Evolutionary conservation across 1,140 invertebrate genomes (phyloP).

Genomic region (Amphibalanus amphitrite): DNA sequence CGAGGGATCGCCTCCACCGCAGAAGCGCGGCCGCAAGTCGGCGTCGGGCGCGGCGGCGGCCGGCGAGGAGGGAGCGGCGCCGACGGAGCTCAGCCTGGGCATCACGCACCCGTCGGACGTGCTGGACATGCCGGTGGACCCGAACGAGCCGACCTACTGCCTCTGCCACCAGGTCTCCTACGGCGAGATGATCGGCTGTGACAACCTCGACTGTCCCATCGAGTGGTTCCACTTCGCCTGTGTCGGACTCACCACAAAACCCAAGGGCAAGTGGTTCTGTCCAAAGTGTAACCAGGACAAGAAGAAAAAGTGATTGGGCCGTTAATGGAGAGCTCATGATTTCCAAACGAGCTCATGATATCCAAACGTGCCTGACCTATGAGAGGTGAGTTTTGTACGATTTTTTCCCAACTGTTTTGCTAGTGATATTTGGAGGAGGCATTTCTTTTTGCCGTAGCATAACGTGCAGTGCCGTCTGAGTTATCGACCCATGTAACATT

Average conservation of each 20-base stretch:
- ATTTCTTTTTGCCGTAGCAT: no score
- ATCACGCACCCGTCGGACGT: conserved; percentile 46
- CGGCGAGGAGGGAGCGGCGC: conserved; percentile 13
- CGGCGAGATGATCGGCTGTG: conserved; percentile 99
- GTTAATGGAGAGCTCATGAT: no score
- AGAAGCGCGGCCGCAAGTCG: conserved; percentile 14
- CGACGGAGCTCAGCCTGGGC: conserved; percentile 13
- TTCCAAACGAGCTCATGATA: no score
- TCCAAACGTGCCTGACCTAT: no score
- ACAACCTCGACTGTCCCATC: conserved; percentile 86
- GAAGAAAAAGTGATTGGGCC: conserved; percentile 72
- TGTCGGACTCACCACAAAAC: conserved; percentile 86
- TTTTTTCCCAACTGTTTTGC: no score
- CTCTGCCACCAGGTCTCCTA: conserved; percentile 97
- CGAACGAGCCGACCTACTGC: conserved; percentile 98
- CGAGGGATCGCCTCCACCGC: conserved; percentile 26
- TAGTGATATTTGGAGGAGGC: no score
- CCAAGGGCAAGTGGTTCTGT: conserved; percentile 98
- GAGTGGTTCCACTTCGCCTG: conserved; percentile 99
- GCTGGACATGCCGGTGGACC: conserved; percentile 97
- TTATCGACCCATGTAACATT: no score
- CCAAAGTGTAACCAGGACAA: conserved; percentile 74
- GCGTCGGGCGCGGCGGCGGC: conserved; percentile 16
- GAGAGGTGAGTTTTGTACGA: no score
- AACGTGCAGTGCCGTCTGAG: no score